These are phyloP conservation scores for Caenorhabditis sp. DNA, from an alignment of 2,888 invertebrate genomes.

Conservation along the genomic window DNA sequence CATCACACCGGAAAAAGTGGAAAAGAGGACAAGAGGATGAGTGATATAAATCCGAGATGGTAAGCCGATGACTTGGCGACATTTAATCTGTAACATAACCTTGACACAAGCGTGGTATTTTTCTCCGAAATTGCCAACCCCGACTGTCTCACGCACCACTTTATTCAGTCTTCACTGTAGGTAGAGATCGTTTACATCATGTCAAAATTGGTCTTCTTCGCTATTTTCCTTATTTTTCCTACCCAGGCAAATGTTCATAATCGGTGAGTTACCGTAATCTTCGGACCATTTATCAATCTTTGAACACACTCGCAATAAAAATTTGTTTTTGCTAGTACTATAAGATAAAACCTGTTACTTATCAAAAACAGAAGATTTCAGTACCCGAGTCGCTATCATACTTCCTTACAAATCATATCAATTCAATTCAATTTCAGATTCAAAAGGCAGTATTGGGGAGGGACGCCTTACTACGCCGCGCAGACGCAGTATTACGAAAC, in stretches of 20 bases:
- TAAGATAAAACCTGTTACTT: constrained; percentile 21
- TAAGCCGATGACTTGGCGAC: constrained; percentile 57
- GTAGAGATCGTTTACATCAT: constrained; percentile 29
- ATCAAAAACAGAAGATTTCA: constrained; percentile 45
- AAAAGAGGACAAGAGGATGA: constrained; percentile 55
- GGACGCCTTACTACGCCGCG: constrained; percentile 48
- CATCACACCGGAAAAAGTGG: constrained; percentile 44
- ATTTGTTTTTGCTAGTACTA: background rate
- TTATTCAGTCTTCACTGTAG: constrained; percentile 35
- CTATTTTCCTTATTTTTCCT: background rate
- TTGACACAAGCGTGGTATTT: constrained; percentile 61
- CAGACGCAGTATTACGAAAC: constrained; percentile 55
- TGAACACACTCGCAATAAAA: constrained; percentile 12
- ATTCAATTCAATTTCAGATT: constrained; percentile 53
- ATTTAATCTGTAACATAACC: constrained; percentile 65
- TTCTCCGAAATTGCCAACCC: constrained; percentile 40
- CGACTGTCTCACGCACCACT: constrained; percentile 20
- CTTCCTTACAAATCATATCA: constrained; percentile 14
- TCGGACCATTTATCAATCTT: constrained; percentile 1
- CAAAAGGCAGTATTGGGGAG: constrained; percentile 59
- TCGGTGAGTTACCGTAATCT: constrained; percentile 12
- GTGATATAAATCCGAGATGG: constrained; percentile 65
- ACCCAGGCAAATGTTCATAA: constrained; percentile 24
- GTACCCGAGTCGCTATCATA: background rate
- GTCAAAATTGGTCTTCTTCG: constrained; percentile 18